Base-by-base conservation (phyloP, 2,797 vertebrate genomes). In the Chelidonichthys spinosus region DNA sequence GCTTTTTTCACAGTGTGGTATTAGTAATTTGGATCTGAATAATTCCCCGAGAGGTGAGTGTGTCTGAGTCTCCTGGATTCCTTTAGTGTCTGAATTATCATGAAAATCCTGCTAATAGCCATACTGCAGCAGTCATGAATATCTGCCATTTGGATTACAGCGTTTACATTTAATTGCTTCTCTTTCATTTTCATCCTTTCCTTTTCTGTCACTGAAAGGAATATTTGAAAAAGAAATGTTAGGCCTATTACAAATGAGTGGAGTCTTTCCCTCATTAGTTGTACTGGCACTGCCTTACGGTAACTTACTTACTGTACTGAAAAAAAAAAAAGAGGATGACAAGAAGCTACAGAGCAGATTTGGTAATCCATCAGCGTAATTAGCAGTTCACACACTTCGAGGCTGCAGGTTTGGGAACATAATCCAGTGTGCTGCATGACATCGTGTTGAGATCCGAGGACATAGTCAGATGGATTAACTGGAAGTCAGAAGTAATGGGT, bases 351-450 rank as follows among this genome's bases (percentile, higher is more conserved):
- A 40, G 69, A 32, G 54, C 69, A 77, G 76, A 73, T 78, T 69
- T 77, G 46, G 52, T 58, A 66, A 81, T 69, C 61, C 69, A 69
- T 68, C 72, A 52, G 54, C 35, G 18, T 84, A 78, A 85, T 91
- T 73, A 87, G 60, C 15, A 3, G 32, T 72, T 82, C 63, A 32
- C 68, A 78, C 62, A 44, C 69, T 79, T 74, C 4, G 47, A 73
- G 50, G 66, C 69, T 37, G 76, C 76, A 81, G 83, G 76, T 89
- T 84, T 71, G 63, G 17, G 55, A 72, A 64, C 42, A 40, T 90
- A 87, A 91, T 87, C 82, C 87, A 36, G 47, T 40, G 66, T 74
- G 82, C 58, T 69, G 73, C 64, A 63, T 74, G 79, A 72, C 78
- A 77, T 70, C 69, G 11, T 76, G 62, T 65, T 86, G 76, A 60